Conservation (phyloP, 1,140 invertebrate genomes). For the Bemisia tabaci region DNA sequence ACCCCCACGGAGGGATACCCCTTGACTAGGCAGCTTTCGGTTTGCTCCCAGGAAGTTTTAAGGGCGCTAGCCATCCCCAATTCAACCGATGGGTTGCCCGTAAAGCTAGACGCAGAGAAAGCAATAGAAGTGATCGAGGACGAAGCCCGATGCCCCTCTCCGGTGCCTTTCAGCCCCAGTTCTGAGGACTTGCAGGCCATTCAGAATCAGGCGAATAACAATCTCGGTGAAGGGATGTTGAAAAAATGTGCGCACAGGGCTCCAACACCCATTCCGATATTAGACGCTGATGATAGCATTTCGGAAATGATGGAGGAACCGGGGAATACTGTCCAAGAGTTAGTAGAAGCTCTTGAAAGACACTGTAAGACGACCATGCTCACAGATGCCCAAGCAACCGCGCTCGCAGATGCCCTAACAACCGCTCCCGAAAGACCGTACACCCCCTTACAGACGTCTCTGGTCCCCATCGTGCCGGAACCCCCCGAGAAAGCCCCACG, state of each 20-base stretch:
- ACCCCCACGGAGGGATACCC: not conserved
- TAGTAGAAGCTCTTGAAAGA: not conserved
- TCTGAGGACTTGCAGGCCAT: no score
- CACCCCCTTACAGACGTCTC: constrained; percentile 13
- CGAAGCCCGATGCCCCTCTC: not conserved
- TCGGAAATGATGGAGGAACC: not conserved
- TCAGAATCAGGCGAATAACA: no score
- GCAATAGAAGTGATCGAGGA: not conserved
- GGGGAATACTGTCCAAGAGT: not conserved
- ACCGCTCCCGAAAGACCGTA: constrained; percentile 20
- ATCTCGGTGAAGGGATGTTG: no score
- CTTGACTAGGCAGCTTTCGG: not conserved
- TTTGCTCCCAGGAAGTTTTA: not conserved
- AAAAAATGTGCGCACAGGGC: not conserved
- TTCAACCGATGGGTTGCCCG: not conserved
- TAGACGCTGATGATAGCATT: not conserved
- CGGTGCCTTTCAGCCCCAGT: not conserved
- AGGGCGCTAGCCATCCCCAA: not conserved
- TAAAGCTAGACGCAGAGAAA: not conserved
- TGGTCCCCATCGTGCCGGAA: not conserved
- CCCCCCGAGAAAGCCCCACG: not conserved
- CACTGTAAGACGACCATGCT: not conserved
- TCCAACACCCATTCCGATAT: not conserved
- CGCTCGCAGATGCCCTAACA: constrained; percentile 16
- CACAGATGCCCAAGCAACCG: not conserved